These are phyloP conservation scores for Drosophila acutilabella DNA, from an alignment of 2,888 invertebrate species.

Conservation along the genomic window DNA sequence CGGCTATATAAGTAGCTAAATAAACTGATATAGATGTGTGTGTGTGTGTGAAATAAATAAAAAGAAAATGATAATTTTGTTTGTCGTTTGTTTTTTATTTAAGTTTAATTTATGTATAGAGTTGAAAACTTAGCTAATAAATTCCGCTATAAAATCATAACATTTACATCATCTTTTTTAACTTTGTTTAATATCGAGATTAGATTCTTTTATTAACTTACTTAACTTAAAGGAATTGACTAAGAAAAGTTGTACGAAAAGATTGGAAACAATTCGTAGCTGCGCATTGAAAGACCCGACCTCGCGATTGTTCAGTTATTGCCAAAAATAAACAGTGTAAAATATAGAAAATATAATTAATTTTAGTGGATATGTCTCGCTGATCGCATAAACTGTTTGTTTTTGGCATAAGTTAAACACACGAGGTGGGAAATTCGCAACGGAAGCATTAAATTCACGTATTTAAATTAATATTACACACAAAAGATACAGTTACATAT, in stretches of 20 bases:
- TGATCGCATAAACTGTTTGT: background rate
- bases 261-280: conserved; percentile 49
- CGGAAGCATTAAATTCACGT: conserved; percentile 57
- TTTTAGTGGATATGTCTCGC: conserved; percentile 49
- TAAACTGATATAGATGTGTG: background rate
- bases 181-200: conserved; percentile 63
- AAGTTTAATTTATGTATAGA: conserved; percentile 48
- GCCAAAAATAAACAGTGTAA: conserved; percentile 1
- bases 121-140: conserved; percentile 64
- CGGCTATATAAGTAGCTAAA: conserved; percentile 8
- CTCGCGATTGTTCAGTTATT: conserved; percentile 7
- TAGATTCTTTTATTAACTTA: conserved; percentile 51
- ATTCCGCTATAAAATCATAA: conserved; percentile 70
- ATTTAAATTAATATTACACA: conserved; percentile 58
- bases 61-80: conserved; percentile 53
- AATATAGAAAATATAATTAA: conserved; percentile 9
- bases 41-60: conserved; percentile 20
- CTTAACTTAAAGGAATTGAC: conserved; percentile 50
- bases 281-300: conserved; percentile 17
- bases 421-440: background rate
- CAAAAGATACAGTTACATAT: background rate
- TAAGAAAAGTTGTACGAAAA: conserved; percentile 54
- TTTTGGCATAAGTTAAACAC: background rate
- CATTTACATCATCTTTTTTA: conserved; percentile 24
- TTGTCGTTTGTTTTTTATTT: conserved; percentile 46